Percentiles rank a stretch among this genome's conserved stretches.
phyloP scores from a whole-genome alignment of 2,797 vertebrate genomes.

The Bradypus variegatus region DNA sequence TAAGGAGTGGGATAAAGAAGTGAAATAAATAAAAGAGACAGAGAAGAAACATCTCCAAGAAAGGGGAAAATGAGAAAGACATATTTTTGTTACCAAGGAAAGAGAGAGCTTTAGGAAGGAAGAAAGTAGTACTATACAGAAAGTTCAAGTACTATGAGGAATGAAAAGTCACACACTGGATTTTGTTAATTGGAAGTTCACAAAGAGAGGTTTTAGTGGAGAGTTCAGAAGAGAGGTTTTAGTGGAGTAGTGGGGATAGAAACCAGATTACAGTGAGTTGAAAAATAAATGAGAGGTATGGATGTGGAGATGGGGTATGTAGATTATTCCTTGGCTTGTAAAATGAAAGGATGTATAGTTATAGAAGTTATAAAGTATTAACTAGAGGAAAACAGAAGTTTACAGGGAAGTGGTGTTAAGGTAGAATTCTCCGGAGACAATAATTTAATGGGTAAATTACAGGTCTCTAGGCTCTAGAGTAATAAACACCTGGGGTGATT shows the following conservation, averaged over 20 bases:
- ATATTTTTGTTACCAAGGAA: neutral
- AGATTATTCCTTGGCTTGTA: neutral
- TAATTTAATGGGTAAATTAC: neutral
- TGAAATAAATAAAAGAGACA: neutral
- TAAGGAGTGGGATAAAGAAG: neutral
- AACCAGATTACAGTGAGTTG: neutral
- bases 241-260: neutral
- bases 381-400: neutral
- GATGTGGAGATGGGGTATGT: neutral
- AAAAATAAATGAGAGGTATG: neutral
- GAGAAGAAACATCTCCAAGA: neutral
- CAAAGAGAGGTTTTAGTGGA: neutral
- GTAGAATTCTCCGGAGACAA: neutral
- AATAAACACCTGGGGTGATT: neutral
- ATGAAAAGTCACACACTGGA: neutral
- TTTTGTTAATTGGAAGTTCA: neutral
- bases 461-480: neutral
- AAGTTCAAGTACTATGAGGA: neutral
- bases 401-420: neutral
- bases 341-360: neutral
- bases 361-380: neutral
- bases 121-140: neutral
- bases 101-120: neutral
- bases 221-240: neutral
- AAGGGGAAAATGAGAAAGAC: neutral